Conservation (phyloP, 1,140 invertebrate genomes). For the Drosophila gunungcola region DNA sequence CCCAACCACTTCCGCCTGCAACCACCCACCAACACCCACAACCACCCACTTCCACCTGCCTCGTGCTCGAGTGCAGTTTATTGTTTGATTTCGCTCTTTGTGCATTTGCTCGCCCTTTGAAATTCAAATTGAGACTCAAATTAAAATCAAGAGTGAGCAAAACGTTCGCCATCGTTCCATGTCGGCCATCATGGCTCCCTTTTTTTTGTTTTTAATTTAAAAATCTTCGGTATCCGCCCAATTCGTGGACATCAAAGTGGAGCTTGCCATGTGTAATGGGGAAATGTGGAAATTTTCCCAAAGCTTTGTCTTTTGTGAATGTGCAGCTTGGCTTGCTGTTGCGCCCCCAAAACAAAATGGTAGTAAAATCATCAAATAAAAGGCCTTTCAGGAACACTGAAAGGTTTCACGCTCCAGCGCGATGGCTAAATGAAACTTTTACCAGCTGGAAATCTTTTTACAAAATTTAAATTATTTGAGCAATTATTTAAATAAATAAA, state of each 20-base stretch:
- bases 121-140: slow-evolving; percentile 73
- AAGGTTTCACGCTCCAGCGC: slow-evolving; percentile 56
- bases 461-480: neutral
- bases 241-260: slow-evolving; percentile 68
- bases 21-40: neutral
- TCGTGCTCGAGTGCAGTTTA: slow-evolving; percentile 78
- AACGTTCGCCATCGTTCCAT: slow-evolving; percentile 57
- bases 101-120: slow-evolving; percentile 76
- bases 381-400: slow-evolving; percentile 32
- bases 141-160: slow-evolving; percentile 62
- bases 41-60: slow-evolving; percentile 21
- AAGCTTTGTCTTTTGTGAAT: slow-evolving; percentile 66
- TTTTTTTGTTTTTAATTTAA: slow-evolving; percentile 7
- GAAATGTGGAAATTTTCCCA: slow-evolving; percentile 52
- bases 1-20: neutral
- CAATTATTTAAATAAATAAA: too few species aligned
- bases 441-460: neutral
- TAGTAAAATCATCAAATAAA: slow-evolving; percentile 29
- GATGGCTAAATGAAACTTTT: slow-evolving; percentile 52
- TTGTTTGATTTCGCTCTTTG: slow-evolving; percentile 76
- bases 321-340: slow-evolving; percentile 64
- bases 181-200: slow-evolving; percentile 31
- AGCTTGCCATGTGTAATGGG: slow-evolving; percentile 56
- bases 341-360: slow-evolving; percentile 2
- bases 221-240: slow-evolving; percentile 58